These are phyloP conservation scores for Serrognathus titanus DNA, from an alignment of 2,888 invertebrate species.

Conservation along the genomic window DNA sequence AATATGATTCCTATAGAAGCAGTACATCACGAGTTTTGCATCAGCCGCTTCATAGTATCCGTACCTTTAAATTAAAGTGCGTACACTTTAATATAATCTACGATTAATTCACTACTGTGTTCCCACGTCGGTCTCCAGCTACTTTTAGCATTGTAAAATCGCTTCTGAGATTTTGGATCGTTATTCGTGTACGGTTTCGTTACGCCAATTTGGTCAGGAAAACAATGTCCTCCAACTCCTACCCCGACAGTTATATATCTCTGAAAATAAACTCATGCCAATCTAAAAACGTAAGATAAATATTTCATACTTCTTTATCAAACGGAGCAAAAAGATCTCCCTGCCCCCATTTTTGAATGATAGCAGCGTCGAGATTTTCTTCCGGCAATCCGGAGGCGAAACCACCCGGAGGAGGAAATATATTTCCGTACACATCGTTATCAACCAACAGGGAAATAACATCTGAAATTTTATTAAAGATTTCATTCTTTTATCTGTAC, in stretches of 20 bases:
- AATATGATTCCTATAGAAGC: too few species aligned
- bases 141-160: constrained; percentile 64
- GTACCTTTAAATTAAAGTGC: constrained; percentile 2
- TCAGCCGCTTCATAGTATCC: too few species aligned
- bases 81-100: constrained; percentile 63
- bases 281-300: neutral
- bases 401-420: constrained; percentile 42
- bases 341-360: constrained; percentile 54
- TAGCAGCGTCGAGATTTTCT: constrained; percentile 40
- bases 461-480: constrained; percentile 42
- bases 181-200: constrained; percentile 74
- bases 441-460: constrained; percentile 54
- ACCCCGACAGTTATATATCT: constrained; percentile 75
- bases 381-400: constrained; percentile 37
- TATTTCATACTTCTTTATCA: constrained; percentile 60
- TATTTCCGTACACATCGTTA: constrained; percentile 50
- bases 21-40: too few species aligned
- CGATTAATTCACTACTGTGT: constrained; percentile 55
- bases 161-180: constrained; percentile 60
- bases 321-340: constrained; percentile 66
- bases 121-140: constrained; percentile 67
- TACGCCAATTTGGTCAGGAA: constrained; percentile 54
- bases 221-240: constrained; percentile 74
- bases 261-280: constrained; percentile 45
- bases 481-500: neutral